Conservation (phyloP, 2,113 vertebrate species). For the Lasiurus cinereus region DNA sequence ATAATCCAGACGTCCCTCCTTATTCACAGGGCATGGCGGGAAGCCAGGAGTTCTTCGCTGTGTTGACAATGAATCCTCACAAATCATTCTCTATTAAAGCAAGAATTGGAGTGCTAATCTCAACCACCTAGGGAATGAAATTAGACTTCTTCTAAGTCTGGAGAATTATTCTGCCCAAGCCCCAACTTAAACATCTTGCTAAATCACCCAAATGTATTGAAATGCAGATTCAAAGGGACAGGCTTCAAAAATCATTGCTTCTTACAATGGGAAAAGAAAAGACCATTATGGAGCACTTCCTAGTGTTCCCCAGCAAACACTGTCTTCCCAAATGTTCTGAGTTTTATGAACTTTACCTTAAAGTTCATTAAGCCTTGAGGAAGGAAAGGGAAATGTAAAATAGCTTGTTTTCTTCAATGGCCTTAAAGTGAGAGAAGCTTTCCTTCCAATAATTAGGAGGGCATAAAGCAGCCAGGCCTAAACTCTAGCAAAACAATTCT, state of each 20-base stretch:
- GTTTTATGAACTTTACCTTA: background rate
- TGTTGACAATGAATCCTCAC: background rate
- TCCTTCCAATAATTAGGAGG: background rate
- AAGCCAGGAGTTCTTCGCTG: background rate
- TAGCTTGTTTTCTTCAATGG: background rate
- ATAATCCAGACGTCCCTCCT: rapidly evolving
- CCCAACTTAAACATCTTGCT: background rate
- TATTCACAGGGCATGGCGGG: background rate
- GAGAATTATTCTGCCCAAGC: background rate
- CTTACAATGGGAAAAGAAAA: background rate
- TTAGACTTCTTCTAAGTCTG: background rate
- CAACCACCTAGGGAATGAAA: background rate
- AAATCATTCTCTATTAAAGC: background rate
- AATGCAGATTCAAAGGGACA: background rate
- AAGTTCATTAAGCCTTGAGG: background rate
- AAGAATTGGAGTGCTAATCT: background rate
- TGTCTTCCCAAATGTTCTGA: background rate
- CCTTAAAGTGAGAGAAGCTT: background rate
- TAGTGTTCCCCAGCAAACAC: background rate
- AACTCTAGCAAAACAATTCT: background rate
- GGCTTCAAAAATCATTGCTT: background rate
- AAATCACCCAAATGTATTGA: background rate
- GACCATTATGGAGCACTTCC: background rate
- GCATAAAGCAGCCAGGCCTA: background rate
- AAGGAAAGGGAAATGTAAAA: background rate